Evolutionary conservation across 2,113 vertebrate genomes (phyloP).

Genomic region (Tursiops truncatus): DNA sequence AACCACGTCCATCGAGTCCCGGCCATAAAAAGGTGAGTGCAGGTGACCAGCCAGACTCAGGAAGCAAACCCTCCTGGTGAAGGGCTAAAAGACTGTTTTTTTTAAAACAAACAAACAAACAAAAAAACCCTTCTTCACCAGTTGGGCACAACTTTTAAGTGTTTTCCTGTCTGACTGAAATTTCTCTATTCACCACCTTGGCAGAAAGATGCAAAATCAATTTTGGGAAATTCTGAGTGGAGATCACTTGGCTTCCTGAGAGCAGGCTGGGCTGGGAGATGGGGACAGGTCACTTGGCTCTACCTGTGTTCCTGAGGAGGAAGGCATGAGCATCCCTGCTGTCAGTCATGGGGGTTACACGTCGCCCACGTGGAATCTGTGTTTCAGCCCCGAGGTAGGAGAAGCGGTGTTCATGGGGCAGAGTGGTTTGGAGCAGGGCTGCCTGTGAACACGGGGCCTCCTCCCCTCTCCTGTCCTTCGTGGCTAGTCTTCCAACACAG

Average conservation of each 20-base stretch:
- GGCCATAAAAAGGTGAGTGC: rapidly evolving
- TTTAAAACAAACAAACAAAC: too few relatives aligned
- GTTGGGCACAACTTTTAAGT: constrained; percentile 39
- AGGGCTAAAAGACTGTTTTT: not conserved
- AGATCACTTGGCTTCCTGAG: not conserved
- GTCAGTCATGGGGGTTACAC: not conserved
- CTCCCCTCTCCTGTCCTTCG: rapidly evolving
- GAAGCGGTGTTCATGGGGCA: not conserved
- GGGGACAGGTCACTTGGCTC: not conserved
- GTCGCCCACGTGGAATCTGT: not conserved
- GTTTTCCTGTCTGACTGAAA: constrained; percentile 68
- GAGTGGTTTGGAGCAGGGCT: not conserved
- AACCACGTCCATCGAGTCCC: rapidly evolving
- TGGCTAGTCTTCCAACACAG: not conserved
- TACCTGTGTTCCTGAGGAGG: not conserved
- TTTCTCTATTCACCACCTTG: constrained; percentile 50
- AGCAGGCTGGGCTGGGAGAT: not conserved
- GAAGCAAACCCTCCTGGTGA: not conserved
- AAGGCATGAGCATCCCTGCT: not conserved
- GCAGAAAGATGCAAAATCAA: constrained; percentile 53
- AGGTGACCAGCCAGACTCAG: not conserved
- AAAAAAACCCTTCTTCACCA: not conserved
- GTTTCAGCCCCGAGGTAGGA: not conserved
- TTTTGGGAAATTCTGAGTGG: not conserved
- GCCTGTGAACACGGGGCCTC: not conserved